Conservation (phyloP, 1,140 invertebrate genomes). For the Lepidurus apus region DNA sequence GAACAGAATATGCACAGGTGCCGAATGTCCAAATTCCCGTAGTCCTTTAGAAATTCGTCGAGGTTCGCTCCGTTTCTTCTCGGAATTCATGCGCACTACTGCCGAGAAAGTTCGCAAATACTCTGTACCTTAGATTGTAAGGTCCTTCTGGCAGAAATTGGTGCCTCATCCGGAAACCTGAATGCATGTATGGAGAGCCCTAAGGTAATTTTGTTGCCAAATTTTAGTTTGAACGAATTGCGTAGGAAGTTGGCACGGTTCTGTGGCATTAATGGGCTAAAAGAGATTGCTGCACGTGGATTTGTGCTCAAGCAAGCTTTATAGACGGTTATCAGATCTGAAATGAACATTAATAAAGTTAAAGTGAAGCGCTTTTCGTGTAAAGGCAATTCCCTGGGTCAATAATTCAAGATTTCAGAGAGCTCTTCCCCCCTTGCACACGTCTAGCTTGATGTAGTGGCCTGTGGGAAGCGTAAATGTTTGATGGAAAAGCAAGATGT, state of each 20-base stretch:
- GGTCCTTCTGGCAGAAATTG: too few species aligned
- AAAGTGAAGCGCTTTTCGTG: neutral
- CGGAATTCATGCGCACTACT: neutral
- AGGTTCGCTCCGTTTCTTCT: neutral
- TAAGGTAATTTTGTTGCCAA: neutral
- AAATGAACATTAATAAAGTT: conserved; percentile 1
- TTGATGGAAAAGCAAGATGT: conserved; percentile 5
- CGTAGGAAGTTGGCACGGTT: neutral
- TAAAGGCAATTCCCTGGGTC: neutral
- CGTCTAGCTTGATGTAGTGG: neutral
- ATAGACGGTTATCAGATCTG: conserved; percentile 19
- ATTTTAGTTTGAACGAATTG: neutral
- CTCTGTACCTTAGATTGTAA: too few species aligned
- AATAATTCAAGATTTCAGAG: conserved; percentile 5
- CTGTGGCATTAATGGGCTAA: neutral
- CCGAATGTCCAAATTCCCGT: neutral
- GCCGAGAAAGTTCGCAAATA: too few species aligned
- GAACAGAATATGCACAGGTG: conserved; percentile 9
- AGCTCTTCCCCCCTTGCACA: neutral
- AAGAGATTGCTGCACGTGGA: neutral
- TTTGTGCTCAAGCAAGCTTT: conserved; percentile 5
- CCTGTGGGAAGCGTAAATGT: conserved; percentile 17
- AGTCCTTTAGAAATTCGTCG: neutral
- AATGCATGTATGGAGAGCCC: too few species aligned
- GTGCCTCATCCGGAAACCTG: too few species aligned